Percentiles rank a stretch among this genome's conserved stretches.
Conservation (phyloP, 2,797 vertebrate genomes). For the Astyanax mexicanus region DNA sequence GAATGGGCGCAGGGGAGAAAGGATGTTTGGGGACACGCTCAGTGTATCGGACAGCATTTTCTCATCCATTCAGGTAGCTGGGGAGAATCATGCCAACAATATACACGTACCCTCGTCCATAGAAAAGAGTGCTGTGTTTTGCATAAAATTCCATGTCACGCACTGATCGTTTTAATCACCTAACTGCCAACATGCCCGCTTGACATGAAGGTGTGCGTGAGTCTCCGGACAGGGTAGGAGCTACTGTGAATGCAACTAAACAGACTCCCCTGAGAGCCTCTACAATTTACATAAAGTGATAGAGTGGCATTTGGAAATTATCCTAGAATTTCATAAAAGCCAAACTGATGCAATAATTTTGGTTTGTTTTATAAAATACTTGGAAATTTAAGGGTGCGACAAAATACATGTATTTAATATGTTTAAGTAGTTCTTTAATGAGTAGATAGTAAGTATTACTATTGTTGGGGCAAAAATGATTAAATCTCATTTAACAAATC, state of each 20-base stretch:
- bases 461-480: no score
- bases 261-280: background rate
- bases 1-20: slow-evolving; percentile 14
- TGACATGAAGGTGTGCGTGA: background rate
- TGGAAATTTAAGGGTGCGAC: no score
- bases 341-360: no score
- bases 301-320: no score
- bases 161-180: slow-evolving; percentile 11
- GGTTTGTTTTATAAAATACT: no score
- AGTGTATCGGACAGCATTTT: slow-evolving; percentile 6
- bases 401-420: no score
- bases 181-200: background rate
- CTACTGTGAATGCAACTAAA: background rate
- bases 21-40: slow-evolving; percentile 25
- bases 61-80: background rate
- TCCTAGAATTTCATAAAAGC: no score
- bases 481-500: no score
- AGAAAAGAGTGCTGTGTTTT: background rate
- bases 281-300: background rate
- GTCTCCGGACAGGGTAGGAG: background rate
- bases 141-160: background rate
- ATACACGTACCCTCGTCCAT: background rate
- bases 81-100: slow-evolving; percentile 24
- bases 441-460: no score
- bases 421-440: no score